Evolutionary conservation across 2,888 invertebrate species (phyloP).

Genomic region (Acrobasis repandana): DNA sequence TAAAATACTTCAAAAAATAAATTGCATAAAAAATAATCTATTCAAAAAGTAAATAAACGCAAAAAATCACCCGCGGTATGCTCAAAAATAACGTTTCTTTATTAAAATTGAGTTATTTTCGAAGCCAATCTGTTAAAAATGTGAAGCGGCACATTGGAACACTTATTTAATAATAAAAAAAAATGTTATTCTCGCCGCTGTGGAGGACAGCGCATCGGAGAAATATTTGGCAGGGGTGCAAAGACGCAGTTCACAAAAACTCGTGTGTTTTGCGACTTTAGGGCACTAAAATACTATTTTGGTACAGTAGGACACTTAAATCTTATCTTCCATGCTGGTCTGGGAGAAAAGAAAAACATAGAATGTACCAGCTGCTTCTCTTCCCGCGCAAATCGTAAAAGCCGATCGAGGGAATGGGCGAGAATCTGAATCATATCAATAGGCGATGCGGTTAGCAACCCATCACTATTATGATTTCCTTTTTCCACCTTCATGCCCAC

Average conservation of each 20-base stretch:
- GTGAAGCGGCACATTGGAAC: slow-evolving; percentile 26
- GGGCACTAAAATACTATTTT: slow-evolving; percentile 12
- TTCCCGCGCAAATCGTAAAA: too few relatives aligned
- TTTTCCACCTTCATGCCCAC: too few relatives aligned
- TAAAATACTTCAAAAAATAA: not conserved
- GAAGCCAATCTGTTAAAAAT: slow-evolving; percentile 28
- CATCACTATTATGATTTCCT: too few relatives aligned
- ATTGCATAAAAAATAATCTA: not conserved
- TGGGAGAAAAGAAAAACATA: too few relatives aligned
- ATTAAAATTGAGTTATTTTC: slow-evolving; percentile 27
- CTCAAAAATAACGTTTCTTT: not conserved
- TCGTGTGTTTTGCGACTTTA: slow-evolving; percentile 1
- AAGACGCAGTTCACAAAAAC: slow-evolving; percentile 44
- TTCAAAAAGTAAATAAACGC: not conserved
- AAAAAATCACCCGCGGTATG: not conserved
- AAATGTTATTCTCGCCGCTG: slow-evolving; percentile 32
- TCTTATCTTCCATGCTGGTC: too few relatives aligned
- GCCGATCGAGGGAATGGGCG: too few relatives aligned
- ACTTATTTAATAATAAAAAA: slow-evolving; percentile 40
- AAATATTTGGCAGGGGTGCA: slow-evolving; percentile 64
- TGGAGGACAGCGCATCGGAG: slow-evolving; percentile 43
- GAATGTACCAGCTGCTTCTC: too few relatives aligned
- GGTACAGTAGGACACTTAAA: too few relatives aligned
- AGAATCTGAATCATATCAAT: too few relatives aligned
- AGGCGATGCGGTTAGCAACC: too few relatives aligned